These are phyloP conservation scores for Metellina segmentata DNA, from an alignment of 2,888 invertebrate genomes.

Conservation along the genomic window DNA sequence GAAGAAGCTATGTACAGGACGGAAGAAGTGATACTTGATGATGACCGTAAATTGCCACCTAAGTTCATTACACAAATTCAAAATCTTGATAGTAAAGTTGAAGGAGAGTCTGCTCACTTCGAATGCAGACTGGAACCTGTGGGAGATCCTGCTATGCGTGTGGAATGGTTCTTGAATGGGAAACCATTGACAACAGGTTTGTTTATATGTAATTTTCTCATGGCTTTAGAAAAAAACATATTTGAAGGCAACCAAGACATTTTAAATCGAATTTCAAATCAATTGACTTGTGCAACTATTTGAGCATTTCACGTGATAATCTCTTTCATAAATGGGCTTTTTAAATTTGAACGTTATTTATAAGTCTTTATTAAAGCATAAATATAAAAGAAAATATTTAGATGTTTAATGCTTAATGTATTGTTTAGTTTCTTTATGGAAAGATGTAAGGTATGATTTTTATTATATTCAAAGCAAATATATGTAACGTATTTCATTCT, in stretches of 20 bases:
- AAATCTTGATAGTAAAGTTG: conserved; percentile 90
- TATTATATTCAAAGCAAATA: neutral
- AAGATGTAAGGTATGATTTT: no score
- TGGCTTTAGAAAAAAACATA: neutral
- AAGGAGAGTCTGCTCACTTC: conserved; percentile 93
- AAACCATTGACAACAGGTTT: conserved; percentile 80
- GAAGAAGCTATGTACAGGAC: conserved; percentile 84
- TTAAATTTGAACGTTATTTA: neutral
- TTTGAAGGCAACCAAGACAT: neutral
- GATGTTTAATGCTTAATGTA: neutral
- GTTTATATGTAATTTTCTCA: conserved; percentile 7
- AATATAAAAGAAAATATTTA: no score
- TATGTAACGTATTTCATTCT: neutral
- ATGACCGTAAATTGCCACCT: conserved; percentile 82
- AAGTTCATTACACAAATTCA: conserved; percentile 93
- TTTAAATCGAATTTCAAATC: neutral
- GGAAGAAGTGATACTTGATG: conserved; percentile 73
- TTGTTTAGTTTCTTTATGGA: no score
- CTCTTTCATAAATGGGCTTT: no score
- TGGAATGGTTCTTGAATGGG: conserved; percentile 81
- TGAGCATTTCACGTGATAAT: no score
- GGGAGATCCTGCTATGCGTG: conserved; percentile 90
- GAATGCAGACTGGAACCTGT: conserved; percentile 97
- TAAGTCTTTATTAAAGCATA: neutral
- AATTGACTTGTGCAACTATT: no score